Evolutionary conservation across 2,113 vertebrate species (phyloP), one percentile per base, ranked within the genome.

Genomic region (Verasper variegatus): DNA sequence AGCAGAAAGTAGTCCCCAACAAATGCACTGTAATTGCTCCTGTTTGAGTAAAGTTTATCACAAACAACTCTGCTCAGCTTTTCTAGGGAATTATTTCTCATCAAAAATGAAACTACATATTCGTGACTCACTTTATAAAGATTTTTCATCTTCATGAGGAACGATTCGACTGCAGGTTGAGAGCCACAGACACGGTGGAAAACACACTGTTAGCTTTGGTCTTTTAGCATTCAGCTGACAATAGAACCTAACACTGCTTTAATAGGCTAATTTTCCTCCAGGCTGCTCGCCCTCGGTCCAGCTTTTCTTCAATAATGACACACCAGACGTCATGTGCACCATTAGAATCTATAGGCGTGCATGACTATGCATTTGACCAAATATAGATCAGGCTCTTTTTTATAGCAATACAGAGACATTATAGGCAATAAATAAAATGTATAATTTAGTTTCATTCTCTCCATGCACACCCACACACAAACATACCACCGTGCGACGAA

Each of bases 241-340:
- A 62, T 20, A 71, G 73, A 77, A 74, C 54, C 67, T 6, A 18
- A 78, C 64, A 74, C 62, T 61, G 78, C 78, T 86, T 75, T 65
- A 78, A 82, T 14, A 11, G 78, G 47, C 61, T 78, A 51, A 21
- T 82, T 86, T 82, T 88, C 76, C 84, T 85, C 37, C 62, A 51
- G 81, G 74, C 26, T 42, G 40, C 40, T 42, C 40, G 40, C 40
- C 47, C 71, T 61, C 15, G 0, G 27, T 55, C 17, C 49, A 74
- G 54, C 59, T 79, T 68, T 68, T 47, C 61, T 75, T 73, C 70
- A 81, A 27, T 78, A 73, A 75, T 68, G 61, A 70, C 27, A 45
- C 14, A 85, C 83, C 68, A 81, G 67, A 24, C 40, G 2, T 42
- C 12, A 62, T 62, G 35, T 37, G 4, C 18, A 42, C 10, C 12